These are phyloP conservation scores for Drosophila dunni DNA, from an alignment of 1,140 invertebrate genomes.

Conservation along the genomic window DNA sequence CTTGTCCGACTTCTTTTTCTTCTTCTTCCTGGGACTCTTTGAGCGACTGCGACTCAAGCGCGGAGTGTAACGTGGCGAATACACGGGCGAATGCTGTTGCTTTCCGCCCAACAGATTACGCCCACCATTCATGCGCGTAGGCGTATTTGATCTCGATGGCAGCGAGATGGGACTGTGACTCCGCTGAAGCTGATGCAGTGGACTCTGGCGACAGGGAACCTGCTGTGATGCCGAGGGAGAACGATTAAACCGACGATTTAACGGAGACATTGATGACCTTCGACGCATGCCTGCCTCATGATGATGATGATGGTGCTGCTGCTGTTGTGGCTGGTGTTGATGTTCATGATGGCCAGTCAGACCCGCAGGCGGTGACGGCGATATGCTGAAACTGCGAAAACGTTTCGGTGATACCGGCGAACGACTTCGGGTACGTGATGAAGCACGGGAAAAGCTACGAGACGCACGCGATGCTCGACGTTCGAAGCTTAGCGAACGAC, in stretches of 20 bases:
- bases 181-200: conserved; percentile 47
- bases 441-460: conserved; percentile 60
- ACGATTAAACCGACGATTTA: conserved; percentile 41
- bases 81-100: conserved; percentile 54
- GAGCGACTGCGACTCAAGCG: conserved; percentile 71
- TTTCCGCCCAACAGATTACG: conserved; percentile 47
- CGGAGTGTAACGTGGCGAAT: conserved; percentile 73
- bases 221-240: conserved; percentile 50
- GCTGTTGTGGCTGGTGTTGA: conserved; percentile 3
- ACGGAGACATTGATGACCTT: conserved; percentile 43
- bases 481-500: conserved; percentile 59
- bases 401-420: conserved; percentile 64
- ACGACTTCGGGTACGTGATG: conserved; percentile 51
- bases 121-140: conserved; percentile 65
- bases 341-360: conserved; percentile 13
- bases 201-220: conserved; percentile 48
- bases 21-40: conserved; percentile 71
- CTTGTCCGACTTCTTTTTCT: conserved; percentile 73
- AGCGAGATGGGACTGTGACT: conserved; percentile 68
- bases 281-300: conserved; percentile 33
- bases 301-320: conserved; percentile 22
- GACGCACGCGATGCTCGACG: conserved; percentile 43
- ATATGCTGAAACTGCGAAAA: conserved; percentile 76
- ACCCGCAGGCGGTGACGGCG: conserved; percentile 56
- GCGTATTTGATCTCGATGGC: conserved; percentile 64